Conservation (phyloP, 2,797 vertebrate species). For the Rhynchonycteris naso region DNA sequence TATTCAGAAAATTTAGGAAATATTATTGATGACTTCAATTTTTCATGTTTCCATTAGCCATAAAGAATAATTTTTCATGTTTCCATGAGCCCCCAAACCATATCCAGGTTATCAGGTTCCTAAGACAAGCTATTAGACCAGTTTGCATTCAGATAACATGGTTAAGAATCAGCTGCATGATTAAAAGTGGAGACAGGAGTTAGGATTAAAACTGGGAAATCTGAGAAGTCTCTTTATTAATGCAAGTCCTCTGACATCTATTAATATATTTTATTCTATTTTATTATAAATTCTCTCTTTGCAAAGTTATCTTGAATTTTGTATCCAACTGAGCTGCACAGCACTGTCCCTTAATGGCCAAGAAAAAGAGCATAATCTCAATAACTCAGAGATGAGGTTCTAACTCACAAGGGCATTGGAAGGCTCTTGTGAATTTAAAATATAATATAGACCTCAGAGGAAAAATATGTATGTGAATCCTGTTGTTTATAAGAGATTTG, state of each 20-base stretch:
- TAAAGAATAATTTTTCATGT: background rate
- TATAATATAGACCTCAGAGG: background rate
- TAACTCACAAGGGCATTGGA: background rate
- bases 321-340: background rate
- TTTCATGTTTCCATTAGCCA: background rate
- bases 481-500: background rate
- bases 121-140: background rate
- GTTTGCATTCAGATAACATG: background rate
- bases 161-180: background rate
- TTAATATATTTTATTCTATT: background rate
- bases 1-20: background rate
- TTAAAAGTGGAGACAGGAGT: fast-evolving
- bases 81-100: background rate
- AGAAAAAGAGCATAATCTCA: background rate
- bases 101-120: background rate
- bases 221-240: background rate
- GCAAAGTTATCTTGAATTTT: background rate
- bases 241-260: background rate
- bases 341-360: background rate
- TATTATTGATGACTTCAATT: background rate
- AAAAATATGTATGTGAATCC: background rate
- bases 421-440: background rate
- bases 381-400: background rate
- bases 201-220: background rate
- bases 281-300: constrained; percentile 13